phyloP scores from a whole-genome alignment of 2,113 vertebrate species.

The Garra rufa region DNA sequence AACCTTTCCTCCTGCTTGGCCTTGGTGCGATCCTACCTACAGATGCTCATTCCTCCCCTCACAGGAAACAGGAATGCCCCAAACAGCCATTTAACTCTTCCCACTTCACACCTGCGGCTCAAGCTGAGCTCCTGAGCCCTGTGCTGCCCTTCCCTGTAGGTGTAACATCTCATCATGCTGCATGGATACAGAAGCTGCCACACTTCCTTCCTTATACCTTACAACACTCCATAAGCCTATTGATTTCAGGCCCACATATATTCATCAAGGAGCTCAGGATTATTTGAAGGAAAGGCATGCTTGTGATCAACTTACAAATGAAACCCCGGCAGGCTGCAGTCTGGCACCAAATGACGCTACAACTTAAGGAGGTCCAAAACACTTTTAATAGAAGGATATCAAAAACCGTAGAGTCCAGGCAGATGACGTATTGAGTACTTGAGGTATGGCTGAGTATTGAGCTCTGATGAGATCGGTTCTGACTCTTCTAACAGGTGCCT shows the following conservation, averaged over 20 bases:
- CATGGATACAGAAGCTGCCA: neutral
- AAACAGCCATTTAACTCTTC: neutral
- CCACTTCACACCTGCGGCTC: conserved; percentile 5
- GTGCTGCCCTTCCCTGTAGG: neutral
- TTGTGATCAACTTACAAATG: conserved; percentile 22
- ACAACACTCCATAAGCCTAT: conserved; percentile 6
- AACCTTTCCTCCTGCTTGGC: neutral
- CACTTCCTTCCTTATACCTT: neutral
- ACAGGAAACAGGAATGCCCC: neutral
- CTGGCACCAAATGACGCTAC: neutral
- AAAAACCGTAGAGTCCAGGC: neutral
- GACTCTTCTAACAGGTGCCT: conserved; percentile 8
- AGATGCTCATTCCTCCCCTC: neutral
- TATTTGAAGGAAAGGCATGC: neutral
- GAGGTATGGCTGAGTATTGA: neutral
- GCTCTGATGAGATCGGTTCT: conserved; percentile 9
- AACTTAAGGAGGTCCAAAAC: neutral
- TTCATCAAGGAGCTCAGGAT: neutral
- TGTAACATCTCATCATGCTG: neutral
- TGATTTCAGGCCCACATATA: conserved; percentile 1
- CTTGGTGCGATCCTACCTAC: neutral
- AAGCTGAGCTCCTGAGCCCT: neutral
- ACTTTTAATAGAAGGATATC: neutral
- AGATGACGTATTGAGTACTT: neutral
- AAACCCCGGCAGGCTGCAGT: neutral